Conservation (phyloP, 2,888 invertebrate species). For the Reticulitermes lucifugus region DNA sequence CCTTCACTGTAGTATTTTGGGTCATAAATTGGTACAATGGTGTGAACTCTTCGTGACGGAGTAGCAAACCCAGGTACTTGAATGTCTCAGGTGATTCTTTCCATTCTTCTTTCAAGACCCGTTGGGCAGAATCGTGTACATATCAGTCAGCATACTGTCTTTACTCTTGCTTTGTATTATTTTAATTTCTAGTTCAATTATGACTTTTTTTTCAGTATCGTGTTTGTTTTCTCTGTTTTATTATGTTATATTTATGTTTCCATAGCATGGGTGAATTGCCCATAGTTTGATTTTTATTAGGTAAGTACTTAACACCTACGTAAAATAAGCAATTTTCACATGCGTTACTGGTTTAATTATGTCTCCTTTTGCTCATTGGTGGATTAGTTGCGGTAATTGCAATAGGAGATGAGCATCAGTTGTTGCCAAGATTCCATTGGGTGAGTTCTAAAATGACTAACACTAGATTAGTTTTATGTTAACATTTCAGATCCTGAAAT, state of each 20-base stretch:
- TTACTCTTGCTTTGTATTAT: neutral
- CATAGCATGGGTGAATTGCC: neutral
- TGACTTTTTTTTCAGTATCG: neutral
- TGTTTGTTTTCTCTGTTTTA: neutral
- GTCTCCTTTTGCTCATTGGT: constrained; percentile 32
- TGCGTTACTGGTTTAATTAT: constrained; percentile 26
- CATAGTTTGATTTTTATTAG: constrained; percentile 19
- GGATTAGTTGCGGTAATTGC: constrained; percentile 39
- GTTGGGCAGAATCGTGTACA: neutral
- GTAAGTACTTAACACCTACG: constrained; percentile 29
- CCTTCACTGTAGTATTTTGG: constrained; percentile 11
- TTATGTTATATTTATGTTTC: constrained; percentile 13
- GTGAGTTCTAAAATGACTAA: constrained; percentile 39
- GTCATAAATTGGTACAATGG: neutral
- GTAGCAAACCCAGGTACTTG: constrained; percentile 8
- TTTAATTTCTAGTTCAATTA: neutral
- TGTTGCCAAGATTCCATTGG: constrained; percentile 41
- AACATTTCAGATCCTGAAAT: neutral
- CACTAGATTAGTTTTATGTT: constrained; percentile 13
- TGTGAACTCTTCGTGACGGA: neutral
- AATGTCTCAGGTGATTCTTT: neutral
- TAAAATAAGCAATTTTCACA: neutral
- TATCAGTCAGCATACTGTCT: neutral
- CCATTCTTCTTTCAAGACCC: neutral
- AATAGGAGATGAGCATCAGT: constrained; percentile 42